Evolutionary conservation across 2,113 vertebrate genomes (phyloP).

Genomic region (Campylomormyrus tamandua): DNA sequence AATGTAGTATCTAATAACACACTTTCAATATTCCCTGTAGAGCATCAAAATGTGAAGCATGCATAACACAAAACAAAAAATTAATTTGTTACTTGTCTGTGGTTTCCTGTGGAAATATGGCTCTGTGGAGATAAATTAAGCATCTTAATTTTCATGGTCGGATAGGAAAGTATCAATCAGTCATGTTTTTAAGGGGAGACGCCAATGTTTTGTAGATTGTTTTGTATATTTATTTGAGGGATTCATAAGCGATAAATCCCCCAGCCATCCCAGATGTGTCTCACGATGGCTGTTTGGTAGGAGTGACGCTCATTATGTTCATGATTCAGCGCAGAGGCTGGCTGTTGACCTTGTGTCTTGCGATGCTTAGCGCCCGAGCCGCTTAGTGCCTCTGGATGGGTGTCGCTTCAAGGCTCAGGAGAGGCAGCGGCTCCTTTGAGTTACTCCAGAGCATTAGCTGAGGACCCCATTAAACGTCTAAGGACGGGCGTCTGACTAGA

Average conservation of each 20-base stretch:
- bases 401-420: neutral
- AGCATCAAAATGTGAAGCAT: neutral
- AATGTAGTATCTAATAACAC: neutral
- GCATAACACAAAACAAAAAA: neutral
- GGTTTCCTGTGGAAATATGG: neutral
- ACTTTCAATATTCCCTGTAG: neutral
- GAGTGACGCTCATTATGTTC: neutral
- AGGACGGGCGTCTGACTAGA: neutral
- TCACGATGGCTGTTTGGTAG: neutral
- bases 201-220: neutral
- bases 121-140: neutral
- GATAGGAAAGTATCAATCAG: conserved; percentile 2
- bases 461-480: neutral
- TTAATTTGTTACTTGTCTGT: neutral
- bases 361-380: neutral
- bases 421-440: neutral
- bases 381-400: neutral
- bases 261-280: neutral
- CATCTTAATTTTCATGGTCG: neutral
- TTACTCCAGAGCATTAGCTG: neutral
- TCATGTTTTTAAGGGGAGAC: neutral
- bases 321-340: neutral
- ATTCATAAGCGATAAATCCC: neutral
- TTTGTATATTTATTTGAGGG: neutral
- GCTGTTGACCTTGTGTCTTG: neutral